Conservation (phyloP, 2,797 vertebrate species). For the Trichosurus vulpecula region DNA sequence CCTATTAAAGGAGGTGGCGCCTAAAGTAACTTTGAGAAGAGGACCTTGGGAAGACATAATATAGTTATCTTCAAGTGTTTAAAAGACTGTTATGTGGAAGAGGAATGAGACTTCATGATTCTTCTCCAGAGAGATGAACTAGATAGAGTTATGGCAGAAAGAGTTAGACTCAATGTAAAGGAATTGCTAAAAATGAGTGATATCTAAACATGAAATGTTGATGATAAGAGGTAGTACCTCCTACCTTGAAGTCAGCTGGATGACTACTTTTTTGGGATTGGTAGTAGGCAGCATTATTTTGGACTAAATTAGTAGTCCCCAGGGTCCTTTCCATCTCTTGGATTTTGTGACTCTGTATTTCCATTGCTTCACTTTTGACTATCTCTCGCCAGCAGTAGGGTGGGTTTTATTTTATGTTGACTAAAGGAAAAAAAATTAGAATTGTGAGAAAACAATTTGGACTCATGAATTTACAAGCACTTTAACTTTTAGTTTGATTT, state of each 20-base stretch:
- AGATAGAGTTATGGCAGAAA: background rate
- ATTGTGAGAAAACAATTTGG: slow-evolving; percentile 28
- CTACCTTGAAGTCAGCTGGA: background rate
- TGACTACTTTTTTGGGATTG: background rate
- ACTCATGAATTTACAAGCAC: slow-evolving; percentile 17
- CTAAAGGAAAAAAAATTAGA: slow-evolving; percentile 46
- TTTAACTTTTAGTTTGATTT: slow-evolving; percentile 33
- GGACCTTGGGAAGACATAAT: background rate
- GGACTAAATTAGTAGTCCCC: background rate
- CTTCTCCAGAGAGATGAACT: background rate
- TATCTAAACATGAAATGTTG: background rate
- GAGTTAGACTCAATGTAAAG: background rate
- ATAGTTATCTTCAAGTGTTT: background rate
- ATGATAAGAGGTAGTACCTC: background rate
- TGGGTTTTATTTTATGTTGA: slow-evolving; percentile 15
- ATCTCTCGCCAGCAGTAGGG: background rate
- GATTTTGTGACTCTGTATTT: slow-evolving; percentile 16
- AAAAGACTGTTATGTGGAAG: background rate
- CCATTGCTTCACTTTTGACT: slow-evolving; percentile 26
- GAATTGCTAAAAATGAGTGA: background rate
- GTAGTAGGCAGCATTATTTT: background rate
- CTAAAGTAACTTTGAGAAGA: background rate
- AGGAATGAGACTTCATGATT: background rate
- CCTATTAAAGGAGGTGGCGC: background rate
- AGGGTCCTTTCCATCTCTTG: background rate